Percentiles rank a stretch among this genome's conserved stretches.
These are phyloP conservation scores for Dynastes grantii DNA, from an alignment of 2,888 invertebrate species.

Conservation along the genomic window DNA sequence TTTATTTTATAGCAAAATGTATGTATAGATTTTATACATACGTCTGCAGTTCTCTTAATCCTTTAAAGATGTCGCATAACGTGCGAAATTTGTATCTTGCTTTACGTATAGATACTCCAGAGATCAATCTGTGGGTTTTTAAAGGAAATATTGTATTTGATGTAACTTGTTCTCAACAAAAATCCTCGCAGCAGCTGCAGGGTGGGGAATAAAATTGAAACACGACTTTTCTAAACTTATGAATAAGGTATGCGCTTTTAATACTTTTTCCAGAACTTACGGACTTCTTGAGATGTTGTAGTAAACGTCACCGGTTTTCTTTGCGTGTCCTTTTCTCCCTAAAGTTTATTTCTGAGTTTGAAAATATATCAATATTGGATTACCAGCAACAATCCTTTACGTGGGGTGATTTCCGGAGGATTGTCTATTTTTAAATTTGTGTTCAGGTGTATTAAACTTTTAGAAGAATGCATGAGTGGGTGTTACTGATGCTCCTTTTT, in stretches of 20 bases:
- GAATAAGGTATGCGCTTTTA: conserved; percentile 4
- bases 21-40: too few relatives aligned
- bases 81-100: too few relatives aligned
- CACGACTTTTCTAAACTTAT: conserved; percentile 9
- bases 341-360: not conserved
- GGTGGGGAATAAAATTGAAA: not conserved
- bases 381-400: not conserved
- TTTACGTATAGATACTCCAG: too few relatives aligned
- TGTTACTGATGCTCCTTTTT: not conserved
- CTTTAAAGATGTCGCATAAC: too few relatives aligned
- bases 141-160: not conserved
- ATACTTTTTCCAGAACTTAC: not conserved
- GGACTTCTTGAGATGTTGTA: not conserved
- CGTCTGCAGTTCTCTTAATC: too few relatives aligned
- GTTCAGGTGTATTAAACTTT: conserved; percentile 9
- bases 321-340: not conserved
- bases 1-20: too few relatives aligned
- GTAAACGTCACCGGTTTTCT: not conserved
- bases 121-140: not conserved
- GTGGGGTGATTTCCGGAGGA: not conserved
- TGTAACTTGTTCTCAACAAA: too few relatives aligned
- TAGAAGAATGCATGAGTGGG: conserved; percentile 7
- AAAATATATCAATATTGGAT: not conserved
- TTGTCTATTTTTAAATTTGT: conserved; percentile 15
- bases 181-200: too few relatives aligned